A percentile compares a stretch with the other conserved stretches of the same genome.
These are phyloP conservation scores for Myanophis thanlyinensis DNA, from an alignment of 2,113 vertebrate species.

Conservation along the genomic window DNA sequence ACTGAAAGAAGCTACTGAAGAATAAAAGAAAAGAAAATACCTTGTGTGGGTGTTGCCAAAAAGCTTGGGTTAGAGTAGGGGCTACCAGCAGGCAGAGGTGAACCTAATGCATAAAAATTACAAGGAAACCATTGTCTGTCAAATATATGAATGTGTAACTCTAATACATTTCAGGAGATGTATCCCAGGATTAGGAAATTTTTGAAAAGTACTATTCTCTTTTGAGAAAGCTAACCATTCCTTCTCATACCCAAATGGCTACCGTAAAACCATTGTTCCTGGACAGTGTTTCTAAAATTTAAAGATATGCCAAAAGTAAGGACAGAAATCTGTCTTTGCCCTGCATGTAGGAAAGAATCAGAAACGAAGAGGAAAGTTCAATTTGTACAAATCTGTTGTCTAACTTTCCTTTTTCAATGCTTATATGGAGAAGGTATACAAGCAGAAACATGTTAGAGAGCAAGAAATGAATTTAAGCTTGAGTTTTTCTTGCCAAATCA, in stretches of 20 bases:
- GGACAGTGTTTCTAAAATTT: background rate
- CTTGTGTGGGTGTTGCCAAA: conserved; percentile 72
- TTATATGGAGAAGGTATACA: background rate
- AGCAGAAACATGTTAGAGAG: background rate
- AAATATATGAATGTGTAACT: too few species aligned
- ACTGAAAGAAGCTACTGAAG: background rate
- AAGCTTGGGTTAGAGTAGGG: conserved; percentile 68
- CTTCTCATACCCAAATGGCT: too few species aligned
- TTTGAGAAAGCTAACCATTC: background rate
- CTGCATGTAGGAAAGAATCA: background rate
- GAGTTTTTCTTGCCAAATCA: background rate
- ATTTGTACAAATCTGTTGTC: background rate
- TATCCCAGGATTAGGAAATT: background rate
- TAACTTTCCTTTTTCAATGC: background rate
- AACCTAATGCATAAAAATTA: conserved; percentile 61
- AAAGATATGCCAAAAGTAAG: background rate
- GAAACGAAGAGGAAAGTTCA: background rate
- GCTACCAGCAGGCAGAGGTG: conserved; percentile 65
- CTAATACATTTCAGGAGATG: background rate
- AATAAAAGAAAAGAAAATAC: conserved; percentile 53
- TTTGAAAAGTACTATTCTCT: background rate
- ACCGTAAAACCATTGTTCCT: background rate
- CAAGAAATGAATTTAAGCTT: background rate
- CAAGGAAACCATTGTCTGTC: background rate
- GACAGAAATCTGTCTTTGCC: background rate